phyloP scores from a whole-genome alignment of 1,140 invertebrate genomes.

The Leptonema lineaticorne region DNA sequence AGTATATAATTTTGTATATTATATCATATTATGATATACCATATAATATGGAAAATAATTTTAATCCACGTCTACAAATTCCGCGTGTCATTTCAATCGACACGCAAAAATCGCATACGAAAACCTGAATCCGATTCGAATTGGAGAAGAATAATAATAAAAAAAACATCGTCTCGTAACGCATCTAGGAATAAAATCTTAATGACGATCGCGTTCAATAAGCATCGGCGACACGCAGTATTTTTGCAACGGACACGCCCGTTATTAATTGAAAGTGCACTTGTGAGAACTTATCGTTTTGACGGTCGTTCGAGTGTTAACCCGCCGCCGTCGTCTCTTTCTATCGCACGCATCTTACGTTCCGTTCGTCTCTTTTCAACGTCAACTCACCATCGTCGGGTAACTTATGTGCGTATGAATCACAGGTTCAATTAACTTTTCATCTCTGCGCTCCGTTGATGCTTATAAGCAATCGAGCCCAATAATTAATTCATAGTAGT shows the following conservation, averaged over 20 bases:
- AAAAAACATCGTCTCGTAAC: too few species aligned
- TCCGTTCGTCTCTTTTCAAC: too few species aligned
- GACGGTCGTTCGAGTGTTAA: conserved; percentile 1
- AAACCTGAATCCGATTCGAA: too few species aligned
- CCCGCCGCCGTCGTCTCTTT: background rate
- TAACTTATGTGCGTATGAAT: conserved; percentile 28
- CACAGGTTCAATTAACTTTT: conserved; percentile 28
- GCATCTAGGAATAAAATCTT: background rate
- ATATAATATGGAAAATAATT: too few species aligned
- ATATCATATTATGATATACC: too few species aligned
- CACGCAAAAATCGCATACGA: too few species aligned
- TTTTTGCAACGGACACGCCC: background rate
- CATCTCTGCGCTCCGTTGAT: background rate
- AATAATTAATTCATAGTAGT: conserved; percentile 26
- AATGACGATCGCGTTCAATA: background rate
- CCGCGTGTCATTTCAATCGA: too few species aligned
- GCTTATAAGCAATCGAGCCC: conserved; percentile 21
- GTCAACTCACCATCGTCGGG: too few species aligned
- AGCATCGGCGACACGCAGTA: background rate
- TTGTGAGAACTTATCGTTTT: background rate
- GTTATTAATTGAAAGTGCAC: conserved; percentile 9
- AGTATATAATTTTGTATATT: too few species aligned
- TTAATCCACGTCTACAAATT: too few species aligned
- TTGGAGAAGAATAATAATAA: too few species aligned
- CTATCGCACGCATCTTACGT: too few species aligned